Evolutionary conservation across 1,140 invertebrate genomes (phyloP).

Genomic region (Acromyrmex charruanus): DNA sequence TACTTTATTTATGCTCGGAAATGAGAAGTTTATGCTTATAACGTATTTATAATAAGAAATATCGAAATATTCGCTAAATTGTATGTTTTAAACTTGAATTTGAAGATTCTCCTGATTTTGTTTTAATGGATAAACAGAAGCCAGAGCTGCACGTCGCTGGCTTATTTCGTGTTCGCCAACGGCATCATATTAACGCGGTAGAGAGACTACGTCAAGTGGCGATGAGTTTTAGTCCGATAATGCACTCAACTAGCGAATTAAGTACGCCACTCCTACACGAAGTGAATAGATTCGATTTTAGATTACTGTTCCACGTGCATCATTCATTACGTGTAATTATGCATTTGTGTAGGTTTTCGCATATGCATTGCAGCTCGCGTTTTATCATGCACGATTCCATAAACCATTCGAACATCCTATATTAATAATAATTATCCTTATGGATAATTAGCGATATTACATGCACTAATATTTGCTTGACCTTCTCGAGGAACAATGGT

Average conservation of each 20-base stretch:
- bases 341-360: not conserved
- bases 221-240: constrained; percentile 26
- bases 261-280: not conserved
- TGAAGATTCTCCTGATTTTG: not conserved
- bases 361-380: not conserved
- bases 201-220: not conserved
- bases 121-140: not conserved
- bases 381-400: not conserved
- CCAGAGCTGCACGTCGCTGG: not conserved
- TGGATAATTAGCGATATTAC: constrained; percentile 34
- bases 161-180: constrained; percentile 10
- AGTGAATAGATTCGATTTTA: constrained; percentile 10
- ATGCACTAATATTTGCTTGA: constrained; percentile 44
- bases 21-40: constrained; percentile 12
- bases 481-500: constrained; percentile 46
- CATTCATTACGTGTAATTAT: constrained; percentile 37
- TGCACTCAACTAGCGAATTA: not conserved
- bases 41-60: not conserved
- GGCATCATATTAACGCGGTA: not conserved
- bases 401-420: not conserved
- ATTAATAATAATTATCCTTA: too few relatives aligned
- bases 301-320: not conserved
- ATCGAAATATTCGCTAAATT: not conserved
- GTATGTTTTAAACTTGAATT: not conserved
- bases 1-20: not conserved